Conservation (phyloP, 2,113 vertebrate genomes). For the Gallinago undulata region DNA sequence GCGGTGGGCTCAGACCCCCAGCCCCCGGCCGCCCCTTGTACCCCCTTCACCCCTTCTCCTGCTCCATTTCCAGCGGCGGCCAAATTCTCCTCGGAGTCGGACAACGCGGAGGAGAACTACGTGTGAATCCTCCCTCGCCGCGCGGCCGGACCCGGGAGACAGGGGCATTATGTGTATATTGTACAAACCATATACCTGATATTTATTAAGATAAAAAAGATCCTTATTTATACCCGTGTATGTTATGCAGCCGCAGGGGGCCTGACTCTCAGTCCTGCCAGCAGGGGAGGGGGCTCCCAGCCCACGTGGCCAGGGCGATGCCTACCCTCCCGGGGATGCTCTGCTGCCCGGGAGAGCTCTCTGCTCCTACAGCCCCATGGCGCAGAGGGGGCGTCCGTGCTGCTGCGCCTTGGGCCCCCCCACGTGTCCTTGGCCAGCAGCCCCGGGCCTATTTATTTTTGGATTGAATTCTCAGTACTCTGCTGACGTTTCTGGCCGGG, state of each 20-base stretch:
- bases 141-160: background rate
- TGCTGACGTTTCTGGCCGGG: constrained; percentile 47
- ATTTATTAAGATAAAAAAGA: constrained; percentile 89
- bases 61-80: constrained; percentile 65
- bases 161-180: constrained; percentile 84
- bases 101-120: constrained; percentile 82
- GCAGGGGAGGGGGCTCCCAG: background rate
- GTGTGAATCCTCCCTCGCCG: constrained; percentile 46
- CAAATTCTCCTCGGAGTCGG: constrained; percentile 66
- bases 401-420: background rate
- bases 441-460: constrained; percentile 78
- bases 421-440: background rate
- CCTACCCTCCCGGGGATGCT: background rate
- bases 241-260: constrained; percentile 5
- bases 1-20: rapidly evolving
- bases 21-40: rapidly evolving
- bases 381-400: background rate
- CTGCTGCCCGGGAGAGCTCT: background rate
- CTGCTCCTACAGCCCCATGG: rapidly evolving
- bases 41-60: background rate
- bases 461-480: constrained; percentile 37
- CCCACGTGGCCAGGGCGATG: rapidly evolving
- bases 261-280: background rate
- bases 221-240: constrained; percentile 83
- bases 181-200: constrained; percentile 88